Conservation (phyloP, 1,140 invertebrate genomes). For the Trachymyrmex septentrionalis region DNA sequence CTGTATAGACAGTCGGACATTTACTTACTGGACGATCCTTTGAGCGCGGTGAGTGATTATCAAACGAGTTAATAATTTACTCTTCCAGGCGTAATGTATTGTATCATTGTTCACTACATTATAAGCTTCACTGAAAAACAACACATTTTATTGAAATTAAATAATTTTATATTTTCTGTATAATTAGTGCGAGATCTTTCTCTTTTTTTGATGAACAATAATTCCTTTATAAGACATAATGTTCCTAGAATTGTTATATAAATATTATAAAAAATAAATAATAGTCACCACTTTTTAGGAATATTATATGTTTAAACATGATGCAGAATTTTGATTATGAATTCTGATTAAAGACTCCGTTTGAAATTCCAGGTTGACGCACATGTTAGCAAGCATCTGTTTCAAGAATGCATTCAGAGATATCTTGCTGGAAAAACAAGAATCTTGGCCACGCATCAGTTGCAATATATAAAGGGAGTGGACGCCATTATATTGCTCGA, state of each 20-base stretch:
- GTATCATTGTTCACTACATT: no score
- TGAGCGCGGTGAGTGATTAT: constrained; percentile 89
- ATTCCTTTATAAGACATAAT: no score
- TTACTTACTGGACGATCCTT: constrained; percentile 94
- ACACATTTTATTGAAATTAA: no score
- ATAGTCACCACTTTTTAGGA: no score
- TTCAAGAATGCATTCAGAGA: constrained; percentile 89
- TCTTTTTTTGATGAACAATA: background rate
- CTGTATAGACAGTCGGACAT: constrained; percentile 92
- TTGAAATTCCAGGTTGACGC: constrained; percentile 87
- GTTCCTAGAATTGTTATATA: no score
- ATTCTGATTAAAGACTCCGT: constrained; percentile 14
- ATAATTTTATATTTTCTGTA: no score
- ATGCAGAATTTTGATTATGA: background rate
- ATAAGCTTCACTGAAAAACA: no score
- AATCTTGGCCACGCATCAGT: constrained; percentile 95
- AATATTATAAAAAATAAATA: no score
- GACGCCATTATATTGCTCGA: constrained; percentile 93
- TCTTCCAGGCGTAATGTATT: background rate
- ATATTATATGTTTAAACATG: background rate
- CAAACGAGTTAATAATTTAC: no score
- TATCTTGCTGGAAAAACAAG: constrained; percentile 87
- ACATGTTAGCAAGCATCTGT: constrained; percentile 91
- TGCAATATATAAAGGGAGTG: constrained; percentile 94
- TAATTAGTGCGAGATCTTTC: no score